These are phyloP conservation scores for Cetonia aurata DNA, from an alignment of 2,888 invertebrate genomes.

Conservation along the genomic window DNA sequence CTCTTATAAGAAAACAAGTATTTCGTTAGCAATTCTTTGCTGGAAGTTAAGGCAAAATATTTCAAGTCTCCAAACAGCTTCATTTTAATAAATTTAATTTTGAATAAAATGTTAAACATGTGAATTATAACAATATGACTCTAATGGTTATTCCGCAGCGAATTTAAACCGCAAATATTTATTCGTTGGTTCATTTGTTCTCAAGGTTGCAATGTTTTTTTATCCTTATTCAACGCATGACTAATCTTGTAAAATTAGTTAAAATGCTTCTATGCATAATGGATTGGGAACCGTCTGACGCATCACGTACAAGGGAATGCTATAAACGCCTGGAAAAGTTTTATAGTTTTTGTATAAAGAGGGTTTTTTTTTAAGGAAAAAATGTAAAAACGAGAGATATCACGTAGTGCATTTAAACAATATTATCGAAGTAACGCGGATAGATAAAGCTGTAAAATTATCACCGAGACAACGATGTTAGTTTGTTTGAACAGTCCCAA, in stretches of 20 bases:
- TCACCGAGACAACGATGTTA: neutral
- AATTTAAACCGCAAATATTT: conserved; percentile 38
- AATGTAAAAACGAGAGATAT: neutral
- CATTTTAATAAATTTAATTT: no score
- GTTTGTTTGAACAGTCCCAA: neutral
- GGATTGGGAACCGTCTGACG: neutral
- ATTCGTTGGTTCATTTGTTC: conserved; percentile 26
- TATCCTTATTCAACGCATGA: conserved; percentile 1
- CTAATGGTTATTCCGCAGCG: conserved; percentile 19
- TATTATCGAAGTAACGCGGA: conserved; percentile 8
- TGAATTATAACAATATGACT: no score
- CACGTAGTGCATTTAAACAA: conserved; percentile 3
- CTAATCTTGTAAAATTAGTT: conserved; percentile 27
- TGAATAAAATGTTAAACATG: no score
- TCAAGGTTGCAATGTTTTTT: conserved; percentile 30
- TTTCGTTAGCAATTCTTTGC: no score
- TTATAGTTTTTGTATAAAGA: neutral
- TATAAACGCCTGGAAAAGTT: neutral
- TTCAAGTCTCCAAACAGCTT: no score
- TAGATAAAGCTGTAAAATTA: no score
- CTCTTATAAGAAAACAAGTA: no score
- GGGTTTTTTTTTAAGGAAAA: neutral
- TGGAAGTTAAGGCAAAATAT: no score
- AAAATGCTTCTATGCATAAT: neutral
- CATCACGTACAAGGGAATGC: neutral